Percentiles rank a stretch among this genome's conserved stretches.
phyloP scores from a whole-genome alignment of 35 echinoderm and acorn worm genomes.

The Diadema setosum region DNA sequence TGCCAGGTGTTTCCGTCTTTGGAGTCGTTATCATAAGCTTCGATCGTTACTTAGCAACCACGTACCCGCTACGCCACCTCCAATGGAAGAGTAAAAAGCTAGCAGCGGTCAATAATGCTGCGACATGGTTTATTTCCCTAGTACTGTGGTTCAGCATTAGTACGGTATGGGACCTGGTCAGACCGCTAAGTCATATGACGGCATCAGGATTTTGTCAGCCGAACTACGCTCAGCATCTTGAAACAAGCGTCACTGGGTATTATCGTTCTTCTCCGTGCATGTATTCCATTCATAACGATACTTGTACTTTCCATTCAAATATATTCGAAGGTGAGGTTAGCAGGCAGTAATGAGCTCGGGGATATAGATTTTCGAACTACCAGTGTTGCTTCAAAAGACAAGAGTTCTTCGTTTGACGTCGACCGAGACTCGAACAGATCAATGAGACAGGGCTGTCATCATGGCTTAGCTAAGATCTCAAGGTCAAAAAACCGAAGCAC shows the following conservation, averaged over 20 bases:
- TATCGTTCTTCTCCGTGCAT: background rate
- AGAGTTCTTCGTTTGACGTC: too few relatives aligned
- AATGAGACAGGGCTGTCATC: too few relatives aligned
- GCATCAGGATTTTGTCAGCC: background rate
- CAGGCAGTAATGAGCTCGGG: too few relatives aligned
- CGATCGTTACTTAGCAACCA: slow-evolving; percentile 36
- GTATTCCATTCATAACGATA: background rate
- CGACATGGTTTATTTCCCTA: background rate
- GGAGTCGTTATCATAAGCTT: background rate
- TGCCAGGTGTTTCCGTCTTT: background rate
- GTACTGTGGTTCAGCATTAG: background rate
- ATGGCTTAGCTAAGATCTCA: too few relatives aligned
- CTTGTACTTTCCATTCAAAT: background rate
- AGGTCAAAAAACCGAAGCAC: too few relatives aligned
- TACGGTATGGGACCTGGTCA: background rate
- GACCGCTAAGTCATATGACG: background rate
- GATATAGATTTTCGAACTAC: too few relatives aligned
- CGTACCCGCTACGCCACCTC: background rate
- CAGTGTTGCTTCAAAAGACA: too few relatives aligned
- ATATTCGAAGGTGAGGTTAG: background rate
- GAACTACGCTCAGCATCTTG: background rate
- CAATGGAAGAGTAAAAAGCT: background rate
- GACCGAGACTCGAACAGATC: too few relatives aligned
- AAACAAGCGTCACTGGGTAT: background rate
- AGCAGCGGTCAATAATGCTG: background rate